phyloP scores from a whole-genome alignment of 2,797 vertebrate species.

The Poecilia gillii region DNA sequence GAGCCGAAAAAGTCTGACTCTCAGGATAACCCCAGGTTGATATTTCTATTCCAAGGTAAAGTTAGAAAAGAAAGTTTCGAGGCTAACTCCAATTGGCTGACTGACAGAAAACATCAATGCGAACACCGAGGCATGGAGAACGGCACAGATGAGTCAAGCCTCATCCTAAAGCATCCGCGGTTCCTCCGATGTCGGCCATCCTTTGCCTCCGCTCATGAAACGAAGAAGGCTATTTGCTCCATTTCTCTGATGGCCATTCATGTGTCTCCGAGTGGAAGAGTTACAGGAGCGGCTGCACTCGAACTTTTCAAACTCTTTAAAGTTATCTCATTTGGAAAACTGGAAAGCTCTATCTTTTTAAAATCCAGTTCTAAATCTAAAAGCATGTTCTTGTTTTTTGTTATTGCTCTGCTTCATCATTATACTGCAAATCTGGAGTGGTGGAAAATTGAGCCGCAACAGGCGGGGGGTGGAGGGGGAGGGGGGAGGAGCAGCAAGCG shows the following conservation, averaged over 20 bases:
- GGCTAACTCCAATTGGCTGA: neutral
- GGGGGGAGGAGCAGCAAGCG: slow-evolving; percentile 15
- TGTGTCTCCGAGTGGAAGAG: slow-evolving; percentile 24
- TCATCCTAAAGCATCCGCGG: neutral
- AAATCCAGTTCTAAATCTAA: slow-evolving; percentile 14
- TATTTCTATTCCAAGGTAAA: neutral
- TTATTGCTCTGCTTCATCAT: slow-evolving; percentile 15
- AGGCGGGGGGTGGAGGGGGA: neutral
- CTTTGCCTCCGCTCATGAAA: neutral
- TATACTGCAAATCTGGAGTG: neutral
- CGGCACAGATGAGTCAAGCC: neutral
- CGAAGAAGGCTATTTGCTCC: slow-evolving; percentile 21
- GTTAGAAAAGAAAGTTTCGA: neutral
- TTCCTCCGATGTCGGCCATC: neutral
- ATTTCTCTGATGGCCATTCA: slow-evolving; percentile 23
- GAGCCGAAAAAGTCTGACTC: neutral
- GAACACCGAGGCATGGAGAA: neutral
- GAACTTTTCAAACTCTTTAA: slow-evolving; percentile 18
- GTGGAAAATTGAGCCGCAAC: slow-evolving; percentile 14
- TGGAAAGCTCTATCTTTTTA: slow-evolving; percentile 34
- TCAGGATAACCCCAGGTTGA: neutral
- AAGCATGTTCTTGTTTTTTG: slow-evolving; percentile 1
- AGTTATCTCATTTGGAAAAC: slow-evolving; percentile 32
- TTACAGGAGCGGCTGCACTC: slow-evolving; percentile 18
- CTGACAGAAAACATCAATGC: neutral